These are phyloP conservation scores for Pitangus sulphuratus DNA, from an alignment of 2,797 vertebrate genomes.

Conservation along the genomic window DNA sequence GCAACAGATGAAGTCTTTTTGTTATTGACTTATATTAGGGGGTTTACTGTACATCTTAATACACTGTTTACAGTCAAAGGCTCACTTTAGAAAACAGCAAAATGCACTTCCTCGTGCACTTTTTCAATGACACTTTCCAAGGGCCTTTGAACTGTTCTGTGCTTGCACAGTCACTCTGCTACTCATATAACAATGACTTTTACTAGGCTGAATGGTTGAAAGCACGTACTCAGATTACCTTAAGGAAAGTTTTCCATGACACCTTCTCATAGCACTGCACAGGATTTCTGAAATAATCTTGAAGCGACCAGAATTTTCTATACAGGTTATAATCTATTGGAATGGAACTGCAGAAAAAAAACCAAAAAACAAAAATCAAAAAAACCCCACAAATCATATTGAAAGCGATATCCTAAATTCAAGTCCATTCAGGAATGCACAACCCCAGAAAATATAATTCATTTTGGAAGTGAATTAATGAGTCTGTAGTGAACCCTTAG, in stretches of 20 bases:
- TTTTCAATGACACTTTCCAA: not conserved
- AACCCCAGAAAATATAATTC: not conserved
- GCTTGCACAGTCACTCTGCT: not conserved
- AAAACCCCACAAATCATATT: not conserved
- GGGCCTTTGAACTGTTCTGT: not conserved
- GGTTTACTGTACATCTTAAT: not conserved
- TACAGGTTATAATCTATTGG: conserved; percentile 99
- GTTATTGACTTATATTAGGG: not conserved
- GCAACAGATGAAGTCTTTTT: not conserved
- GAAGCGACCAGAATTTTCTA: conserved; percentile 98
- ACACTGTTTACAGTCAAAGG: not conserved
- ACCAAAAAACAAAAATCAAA: not conserved
- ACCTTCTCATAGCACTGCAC: conserved; percentile 97
- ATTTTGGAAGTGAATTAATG: not conserved
- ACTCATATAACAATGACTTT: accelerated
- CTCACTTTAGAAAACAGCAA: not conserved
- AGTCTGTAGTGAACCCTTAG: not conserved
- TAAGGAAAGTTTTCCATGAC: conserved; percentile 96
- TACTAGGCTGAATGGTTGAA: not conserved
- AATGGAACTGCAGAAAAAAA: conserved; percentile 83
- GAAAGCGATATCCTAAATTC: not conserved
- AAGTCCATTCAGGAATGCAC: not conserved
- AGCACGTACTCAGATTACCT: conserved; percentile 78
- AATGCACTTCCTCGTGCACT: not conserved
- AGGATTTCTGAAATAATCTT: conserved; percentile 98